Evolutionary conservation across 1,140 invertebrate genomes (phyloP).

Genomic region (Drosophila azteca): DNA sequence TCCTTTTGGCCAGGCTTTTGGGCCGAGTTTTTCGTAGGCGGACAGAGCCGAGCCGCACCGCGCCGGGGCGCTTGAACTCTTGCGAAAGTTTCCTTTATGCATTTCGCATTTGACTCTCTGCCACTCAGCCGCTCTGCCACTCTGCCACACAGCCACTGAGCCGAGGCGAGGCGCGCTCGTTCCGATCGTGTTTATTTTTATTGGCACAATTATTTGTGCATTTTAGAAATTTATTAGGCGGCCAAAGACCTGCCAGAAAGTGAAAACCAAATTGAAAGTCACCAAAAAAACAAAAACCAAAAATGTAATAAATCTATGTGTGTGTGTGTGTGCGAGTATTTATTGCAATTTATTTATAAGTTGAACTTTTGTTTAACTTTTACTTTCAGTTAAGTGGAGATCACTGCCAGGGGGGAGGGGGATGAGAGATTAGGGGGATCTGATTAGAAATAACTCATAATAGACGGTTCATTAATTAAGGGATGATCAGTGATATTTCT

Average conservation of each 20-base stretch:
- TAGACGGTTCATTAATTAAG: too few species aligned
- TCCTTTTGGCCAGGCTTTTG: conserved; percentile 42
- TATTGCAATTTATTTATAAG: conserved; percentile 35
- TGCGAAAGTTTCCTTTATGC: conserved; percentile 64
- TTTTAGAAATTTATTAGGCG: conserved; percentile 79
- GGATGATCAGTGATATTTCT: too few species aligned
- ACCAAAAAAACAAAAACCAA: conserved; percentile 30
- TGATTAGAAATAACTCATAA: too few species aligned
- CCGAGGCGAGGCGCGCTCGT: too few species aligned
- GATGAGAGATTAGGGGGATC: not conserved
- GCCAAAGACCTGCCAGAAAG: conserved; percentile 69
- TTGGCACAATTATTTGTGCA: conserved; percentile 82
- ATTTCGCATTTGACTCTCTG: conserved; percentile 31
- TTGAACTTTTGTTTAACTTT: conserved; percentile 23
- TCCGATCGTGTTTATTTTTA: conserved; percentile 73
- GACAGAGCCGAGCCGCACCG: too few species aligned
- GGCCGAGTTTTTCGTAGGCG: conserved; percentile 63
- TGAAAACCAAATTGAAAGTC: conserved; percentile 71
- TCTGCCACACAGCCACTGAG: not conserved
- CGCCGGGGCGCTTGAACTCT: conserved; percentile 59
- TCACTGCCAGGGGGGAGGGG: too few species aligned
- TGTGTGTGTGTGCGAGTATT: conserved; percentile 1
- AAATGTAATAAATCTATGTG: too few species aligned
- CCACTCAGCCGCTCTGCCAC: not conserved
- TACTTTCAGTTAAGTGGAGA: conserved; percentile 31